Conservation (phyloP, 2,797 vertebrate species). For the Apodemus agrarius region DNA sequence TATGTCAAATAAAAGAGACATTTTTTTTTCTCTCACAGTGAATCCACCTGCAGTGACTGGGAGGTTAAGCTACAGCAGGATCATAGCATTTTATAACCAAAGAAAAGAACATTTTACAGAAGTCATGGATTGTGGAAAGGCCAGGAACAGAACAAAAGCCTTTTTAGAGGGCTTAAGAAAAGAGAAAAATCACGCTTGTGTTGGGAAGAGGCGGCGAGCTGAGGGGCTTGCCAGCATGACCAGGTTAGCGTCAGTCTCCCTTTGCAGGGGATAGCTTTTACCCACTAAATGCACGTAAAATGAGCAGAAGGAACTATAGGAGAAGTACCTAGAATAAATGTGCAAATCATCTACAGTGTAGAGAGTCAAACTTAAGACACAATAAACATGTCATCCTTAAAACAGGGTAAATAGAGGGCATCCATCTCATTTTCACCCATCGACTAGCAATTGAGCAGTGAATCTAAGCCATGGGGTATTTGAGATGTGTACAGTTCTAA, state of each 20-base stretch:
- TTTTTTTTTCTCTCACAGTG: background rate
- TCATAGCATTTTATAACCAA: background rate
- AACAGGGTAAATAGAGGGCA: background rate
- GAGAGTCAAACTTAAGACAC: background rate
- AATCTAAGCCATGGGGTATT: background rate
- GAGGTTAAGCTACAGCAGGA: background rate
- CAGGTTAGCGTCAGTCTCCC: background rate
- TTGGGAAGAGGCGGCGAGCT: rapidly evolving
- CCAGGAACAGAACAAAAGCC: conserved; percentile 24
- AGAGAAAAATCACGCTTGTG: background rate
- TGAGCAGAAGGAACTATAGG: background rate
- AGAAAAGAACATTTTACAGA: conserved; percentile 1
- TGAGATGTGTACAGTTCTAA: no score
- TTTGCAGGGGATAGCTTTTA: background rate
- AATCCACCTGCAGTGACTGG: background rate
- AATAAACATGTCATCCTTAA: background rate
- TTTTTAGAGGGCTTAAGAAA: background rate
- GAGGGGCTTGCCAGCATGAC: background rate
- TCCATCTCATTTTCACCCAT: background rate
- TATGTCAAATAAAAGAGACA: background rate
- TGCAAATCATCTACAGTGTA: background rate
- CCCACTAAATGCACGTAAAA: background rate
- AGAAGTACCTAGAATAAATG: background rate
- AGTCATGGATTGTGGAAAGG: conserved; percentile 26
- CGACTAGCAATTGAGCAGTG: background rate